Base-by-base conservation (phyloP, 1,140 invertebrate species). In the Zelostemma sp. region DNA sequence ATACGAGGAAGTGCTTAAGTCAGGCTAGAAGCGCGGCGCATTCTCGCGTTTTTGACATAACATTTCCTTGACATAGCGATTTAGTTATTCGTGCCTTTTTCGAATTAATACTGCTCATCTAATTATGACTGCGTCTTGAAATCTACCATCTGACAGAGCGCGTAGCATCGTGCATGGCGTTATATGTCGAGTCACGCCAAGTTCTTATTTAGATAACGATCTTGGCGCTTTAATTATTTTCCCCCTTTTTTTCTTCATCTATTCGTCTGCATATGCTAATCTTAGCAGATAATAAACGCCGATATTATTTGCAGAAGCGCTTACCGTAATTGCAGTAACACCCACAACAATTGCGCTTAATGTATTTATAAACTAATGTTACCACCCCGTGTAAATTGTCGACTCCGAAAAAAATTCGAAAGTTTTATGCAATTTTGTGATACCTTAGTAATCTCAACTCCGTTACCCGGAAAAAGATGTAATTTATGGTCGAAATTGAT, bases 61-160 rank as follows among this genome's bases (percentile, higher is more conserved):
- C 65, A 64, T 66, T 79, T 79, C 73, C 73, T 75, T 66, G 65
- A 74, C 68, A 60, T 48, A 47, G 56, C 69, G 57, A 79, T 80
- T 79, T 75, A 76, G 72, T 76, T 79, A 70, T 72, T 70, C 68
- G 70, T 58, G 73, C 50, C 8, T 25, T 25, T 77, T 79, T 76
- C 68, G 50, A 73, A 72, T 79, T 78, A 75, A 76, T 80, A 78
- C 73, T 71, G 77, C 64, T 74, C 72, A 65, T 69, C 68, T 80
- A 82, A 82, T 82, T 82, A 82, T 78, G 67, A 76, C 70, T 68
- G 73, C 49, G 65, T 62, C 33, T 55, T 43, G 60, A 51, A 74
- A 78, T 77, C 72, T 78, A 74, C 74, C 51, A 80, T 80, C 79
- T 79, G 74, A 80, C 79, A 63, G 60, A 47, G 28, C 53, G 46